Conservation (phyloP, 2,888 invertebrate species). For the Phalera bucephala region DNA sequence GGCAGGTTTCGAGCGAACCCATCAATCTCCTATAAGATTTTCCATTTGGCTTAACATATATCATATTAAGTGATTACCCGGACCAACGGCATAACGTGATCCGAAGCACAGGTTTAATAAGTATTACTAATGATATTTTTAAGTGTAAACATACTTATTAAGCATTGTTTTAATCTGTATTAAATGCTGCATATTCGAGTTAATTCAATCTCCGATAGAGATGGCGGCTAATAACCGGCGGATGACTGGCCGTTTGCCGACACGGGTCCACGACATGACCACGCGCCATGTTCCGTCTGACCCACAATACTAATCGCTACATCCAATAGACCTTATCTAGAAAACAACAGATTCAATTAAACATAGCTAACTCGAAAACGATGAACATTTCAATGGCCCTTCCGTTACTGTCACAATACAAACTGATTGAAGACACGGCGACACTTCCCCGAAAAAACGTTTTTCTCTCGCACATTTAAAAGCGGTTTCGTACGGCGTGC, state of each 20-base stretch:
- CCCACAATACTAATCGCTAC: constrained; percentile 47
- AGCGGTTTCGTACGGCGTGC: constrained; percentile 60
- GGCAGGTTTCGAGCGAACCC: no score
- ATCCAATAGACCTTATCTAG: constrained; percentile 36
- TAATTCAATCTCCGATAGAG: constrained; percentile 74
- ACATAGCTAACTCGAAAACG: constrained; percentile 9
- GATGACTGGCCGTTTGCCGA: constrained; percentile 68
- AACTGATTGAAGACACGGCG: constrained; percentile 54
- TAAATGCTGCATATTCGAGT: constrained; percentile 62
- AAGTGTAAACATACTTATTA: no score
- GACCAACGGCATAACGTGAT: no score
- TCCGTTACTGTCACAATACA: constrained; percentile 53
- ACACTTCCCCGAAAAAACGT: constrained; percentile 68
- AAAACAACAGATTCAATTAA: constrained; percentile 26
- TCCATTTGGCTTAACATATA: no score
- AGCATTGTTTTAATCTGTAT: constrained; percentile 65
- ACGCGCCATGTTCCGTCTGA: constrained; percentile 51
- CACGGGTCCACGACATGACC: constrained; percentile 42
- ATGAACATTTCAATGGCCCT: constrained; percentile 15
- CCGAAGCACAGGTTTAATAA: no score
- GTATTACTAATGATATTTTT: no score
- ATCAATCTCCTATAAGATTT: no score
- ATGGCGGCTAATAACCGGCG: constrained; percentile 67
- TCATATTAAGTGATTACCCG: no score
- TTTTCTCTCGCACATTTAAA: constrained; percentile 70